A percentile compares a stretch with the other conserved stretches of the same genome.
These are phyloP conservation scores for Caenorhabditis afra DNA, from an alignment of 2,888 invertebrate species.

Conservation along the genomic window DNA sequence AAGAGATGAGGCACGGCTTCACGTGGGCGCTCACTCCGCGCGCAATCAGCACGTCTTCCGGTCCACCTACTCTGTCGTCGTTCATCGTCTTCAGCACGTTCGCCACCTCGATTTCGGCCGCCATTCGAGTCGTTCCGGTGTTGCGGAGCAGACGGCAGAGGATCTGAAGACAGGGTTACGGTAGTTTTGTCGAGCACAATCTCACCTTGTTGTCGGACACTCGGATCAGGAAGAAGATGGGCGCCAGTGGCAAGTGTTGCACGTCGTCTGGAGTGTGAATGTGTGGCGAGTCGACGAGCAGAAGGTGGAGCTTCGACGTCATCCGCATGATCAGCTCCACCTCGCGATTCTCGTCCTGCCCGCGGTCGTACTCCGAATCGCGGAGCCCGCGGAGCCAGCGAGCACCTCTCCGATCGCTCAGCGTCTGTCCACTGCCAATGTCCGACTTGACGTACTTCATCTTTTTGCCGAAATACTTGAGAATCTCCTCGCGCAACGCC, in stretches of 20 bases:
- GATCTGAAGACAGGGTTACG: constrained; percentile 33
- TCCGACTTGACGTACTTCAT: constrained; percentile 55
- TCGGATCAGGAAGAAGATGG: constrained; percentile 68
- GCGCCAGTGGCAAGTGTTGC: constrained; percentile 65
- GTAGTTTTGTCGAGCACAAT: too few species aligned
- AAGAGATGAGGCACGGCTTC: background rate
- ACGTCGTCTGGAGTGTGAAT: constrained; percentile 68
- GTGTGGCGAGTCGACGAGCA: constrained; percentile 70
- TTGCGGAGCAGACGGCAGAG: constrained; percentile 54
- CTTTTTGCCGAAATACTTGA: constrained; percentile 61
- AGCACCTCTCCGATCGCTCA: constrained; percentile 38
- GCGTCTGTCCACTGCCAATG: constrained; percentile 54
- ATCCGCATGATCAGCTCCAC: constrained; percentile 66
- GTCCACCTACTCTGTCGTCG: constrained; percentile 62
- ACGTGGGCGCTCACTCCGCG: constrained; percentile 47
- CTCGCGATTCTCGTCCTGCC: constrained; percentile 55
- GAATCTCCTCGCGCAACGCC: constrained; percentile 60
- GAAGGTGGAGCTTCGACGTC: constrained; percentile 62
- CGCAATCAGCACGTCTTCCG: constrained; percentile 26
- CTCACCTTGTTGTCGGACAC: constrained; percentile 69
- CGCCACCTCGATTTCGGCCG: constrained; percentile 54
- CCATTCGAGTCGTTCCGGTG: constrained; percentile 56
- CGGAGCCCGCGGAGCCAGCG: constrained; percentile 53
- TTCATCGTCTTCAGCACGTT: constrained; percentile 60
- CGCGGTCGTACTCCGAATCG: constrained; percentile 48